Base-by-base conservation (phyloP, 2,888 invertebrate genomes). In the Pantelozetes paolii region DNA sequence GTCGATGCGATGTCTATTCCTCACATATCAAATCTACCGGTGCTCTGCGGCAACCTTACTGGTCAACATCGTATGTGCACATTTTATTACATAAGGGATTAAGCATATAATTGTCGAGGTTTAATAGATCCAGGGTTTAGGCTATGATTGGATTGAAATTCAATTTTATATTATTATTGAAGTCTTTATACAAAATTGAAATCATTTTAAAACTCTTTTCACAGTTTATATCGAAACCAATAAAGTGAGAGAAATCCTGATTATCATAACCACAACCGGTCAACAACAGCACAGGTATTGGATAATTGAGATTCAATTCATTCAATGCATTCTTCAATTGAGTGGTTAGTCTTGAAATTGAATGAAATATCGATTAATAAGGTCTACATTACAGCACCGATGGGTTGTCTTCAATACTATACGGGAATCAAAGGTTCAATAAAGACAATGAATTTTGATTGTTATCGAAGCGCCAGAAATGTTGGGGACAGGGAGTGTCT, bases 11-110 rank as follows among this genome's bases (percentile, higher is more conserved):
- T 71, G 15, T 26, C 30, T 32, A 54, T 71, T 15, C 54, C 57
- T 1, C 57, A 71, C n/a, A 9, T 36, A 30, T 50, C 6, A 18
- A 50, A 36, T 50, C n/a, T 71, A 3, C 71, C 71, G 23, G 32
- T 57, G 23, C 40, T 71, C n/a, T 71, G 71, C 30, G 71, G 57
- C 9, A 71, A 71, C 54, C n/a, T 50, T 1, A 36, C 50, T 5
- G 71, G 71, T 26, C 71, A 54, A 26, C 71, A 71, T 57, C 54
- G 71, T 71, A 71, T 50, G 71, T 30, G 15, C n/a, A n/a, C n/a
- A n/a, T n/a, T n/a, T n/a, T n/a, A n/a, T n/a, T n/a, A n/a, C n/a
- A n/a, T n/a, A n/a, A n/a, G n/a, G n/a, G n/a, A n/a, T n/a, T n/a
- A n/a, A n/a, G n/a, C n/a, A n/a, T n/a, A n/a, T n/a, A n/a, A n/a